Conservation (phyloP, 2,113 vertebrate genomes). For the Apus apus region DNA sequence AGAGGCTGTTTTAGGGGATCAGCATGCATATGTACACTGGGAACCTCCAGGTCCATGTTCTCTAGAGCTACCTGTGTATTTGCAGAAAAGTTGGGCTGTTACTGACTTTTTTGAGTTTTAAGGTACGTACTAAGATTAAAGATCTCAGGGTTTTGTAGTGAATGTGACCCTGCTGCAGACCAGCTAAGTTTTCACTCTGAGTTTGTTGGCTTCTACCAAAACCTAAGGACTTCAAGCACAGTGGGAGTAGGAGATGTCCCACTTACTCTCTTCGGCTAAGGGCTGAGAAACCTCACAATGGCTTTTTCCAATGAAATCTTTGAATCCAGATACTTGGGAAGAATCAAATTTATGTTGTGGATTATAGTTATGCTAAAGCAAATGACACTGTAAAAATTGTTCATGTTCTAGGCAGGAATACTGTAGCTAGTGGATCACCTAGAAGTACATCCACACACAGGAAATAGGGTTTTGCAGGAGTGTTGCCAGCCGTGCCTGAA, state of each 20-base stretch:
- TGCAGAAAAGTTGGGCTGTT: not conserved
- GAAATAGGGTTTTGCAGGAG: not conserved
- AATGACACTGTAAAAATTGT: not conserved
- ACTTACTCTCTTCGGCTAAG: not conserved
- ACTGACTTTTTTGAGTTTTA: not conserved
- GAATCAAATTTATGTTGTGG: fast-evolving
- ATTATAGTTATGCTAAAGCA: not conserved
- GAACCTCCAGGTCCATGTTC: not conserved
- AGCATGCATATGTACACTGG: fast-evolving
- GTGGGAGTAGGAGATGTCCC: not conserved
- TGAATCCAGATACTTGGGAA: not conserved
- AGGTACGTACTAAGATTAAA: not conserved
- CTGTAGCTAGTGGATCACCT: not conserved
- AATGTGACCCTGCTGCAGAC: not conserved
- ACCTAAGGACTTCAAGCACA: not conserved
- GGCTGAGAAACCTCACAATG: not conserved
- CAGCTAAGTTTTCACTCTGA: not conserved
- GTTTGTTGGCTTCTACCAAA: not conserved
- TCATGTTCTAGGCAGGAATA: not conserved
- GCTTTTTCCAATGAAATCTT: not conserved
- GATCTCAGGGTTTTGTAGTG: not conserved
- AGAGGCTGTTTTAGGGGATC: fast-evolving
- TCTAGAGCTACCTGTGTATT: not conserved
- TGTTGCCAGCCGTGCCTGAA: not conserved
- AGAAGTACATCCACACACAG: fast-evolving